phyloP scores from a whole-genome alignment of 2,797 vertebrate genomes.

The Crocidura indochinensis region DNA sequence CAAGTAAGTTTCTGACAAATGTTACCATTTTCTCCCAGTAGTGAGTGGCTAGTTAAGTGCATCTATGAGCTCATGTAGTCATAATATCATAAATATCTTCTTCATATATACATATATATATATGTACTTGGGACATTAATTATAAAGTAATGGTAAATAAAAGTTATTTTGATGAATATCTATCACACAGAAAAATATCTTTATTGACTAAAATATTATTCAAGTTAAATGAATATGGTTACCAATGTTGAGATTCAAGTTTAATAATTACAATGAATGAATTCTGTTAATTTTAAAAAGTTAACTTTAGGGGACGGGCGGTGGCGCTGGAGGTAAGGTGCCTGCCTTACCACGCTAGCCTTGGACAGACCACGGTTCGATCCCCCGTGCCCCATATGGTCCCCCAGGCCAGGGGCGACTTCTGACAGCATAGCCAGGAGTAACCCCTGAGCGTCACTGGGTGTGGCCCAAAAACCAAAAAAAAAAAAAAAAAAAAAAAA shows the following conservation, averaged over 20 bases:
- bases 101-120: neutral
- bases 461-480: no score
- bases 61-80: neutral
- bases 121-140: neutral
- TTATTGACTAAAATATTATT: constrained; percentile 46
- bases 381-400: no score
- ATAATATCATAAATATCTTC: constrained; percentile 7
- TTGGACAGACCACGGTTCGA: no score
- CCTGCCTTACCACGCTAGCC: no score
- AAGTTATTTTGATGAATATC: constrained; percentile 27
- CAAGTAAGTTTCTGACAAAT: neutral
- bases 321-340: no score
- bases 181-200: constrained; percentile 17
- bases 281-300: constrained; percentile 54
- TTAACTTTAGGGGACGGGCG: no score
- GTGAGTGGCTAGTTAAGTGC: neutral
- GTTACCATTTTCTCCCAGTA: neutral
- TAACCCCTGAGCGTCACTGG: no score
- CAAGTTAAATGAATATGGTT: constrained; percentile 44
- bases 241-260: constrained; percentile 8
- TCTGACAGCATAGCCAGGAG: no score
- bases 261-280: neutral
- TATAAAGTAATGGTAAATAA: neutral
- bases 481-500: no score
- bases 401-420: no score